phyloP scores from a whole-genome alignment of 2,113 vertebrate species.

The Dromas ardeola region DNA sequence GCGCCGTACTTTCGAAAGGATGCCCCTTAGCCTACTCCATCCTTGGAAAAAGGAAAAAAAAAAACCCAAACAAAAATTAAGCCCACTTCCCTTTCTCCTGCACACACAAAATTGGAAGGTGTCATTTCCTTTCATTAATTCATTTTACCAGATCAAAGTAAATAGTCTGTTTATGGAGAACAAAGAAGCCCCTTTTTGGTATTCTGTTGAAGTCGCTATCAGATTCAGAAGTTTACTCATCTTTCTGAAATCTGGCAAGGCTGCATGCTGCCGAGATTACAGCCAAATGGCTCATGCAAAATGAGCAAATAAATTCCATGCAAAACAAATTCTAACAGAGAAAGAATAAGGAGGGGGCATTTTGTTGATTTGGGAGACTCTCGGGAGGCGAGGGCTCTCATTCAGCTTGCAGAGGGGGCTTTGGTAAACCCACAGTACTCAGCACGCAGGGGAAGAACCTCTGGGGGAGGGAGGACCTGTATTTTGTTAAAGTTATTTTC shows the following conservation, averaged over 20 bases:
- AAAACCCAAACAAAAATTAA: slow-evolving; percentile 5
- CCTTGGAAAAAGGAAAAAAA: neutral
- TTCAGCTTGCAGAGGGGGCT: neutral
- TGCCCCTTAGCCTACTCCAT: neutral
- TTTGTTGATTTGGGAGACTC: slow-evolving; percentile 32
- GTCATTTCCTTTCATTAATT: slow-evolving; percentile 78
- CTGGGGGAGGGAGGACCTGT: neutral
- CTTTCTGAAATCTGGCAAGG: slow-evolving; percentile 78
- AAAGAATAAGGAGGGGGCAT: neutral
- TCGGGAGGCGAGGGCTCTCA: neutral
- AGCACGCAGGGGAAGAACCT: neutral
- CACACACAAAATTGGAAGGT: slow-evolving; percentile 31
- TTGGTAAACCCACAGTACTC: neutral
- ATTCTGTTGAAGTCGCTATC: slow-evolving; percentile 78
- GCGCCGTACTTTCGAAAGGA: slow-evolving; percentile 21
- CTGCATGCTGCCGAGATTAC: slow-evolving; percentile 79
- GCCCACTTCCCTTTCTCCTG: slow-evolving; percentile 3
- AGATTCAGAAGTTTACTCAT: slow-evolving; percentile 87
- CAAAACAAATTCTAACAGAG: slow-evolving; percentile 55
- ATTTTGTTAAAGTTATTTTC: slow-evolving; percentile 26
- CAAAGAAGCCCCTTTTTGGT: slow-evolving; percentile 83
- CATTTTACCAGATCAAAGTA: slow-evolving; percentile 89
- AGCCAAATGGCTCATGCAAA: slow-evolving; percentile 73
- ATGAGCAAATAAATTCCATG: slow-evolving; percentile 51
- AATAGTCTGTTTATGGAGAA: slow-evolving; percentile 91